Percentiles rank a stretch among this genome's conserved stretches.
These are phyloP conservation scores for Lepus timidus DNA, from an alignment of 2,113 vertebrate species.

Conservation along the genomic window DNA sequence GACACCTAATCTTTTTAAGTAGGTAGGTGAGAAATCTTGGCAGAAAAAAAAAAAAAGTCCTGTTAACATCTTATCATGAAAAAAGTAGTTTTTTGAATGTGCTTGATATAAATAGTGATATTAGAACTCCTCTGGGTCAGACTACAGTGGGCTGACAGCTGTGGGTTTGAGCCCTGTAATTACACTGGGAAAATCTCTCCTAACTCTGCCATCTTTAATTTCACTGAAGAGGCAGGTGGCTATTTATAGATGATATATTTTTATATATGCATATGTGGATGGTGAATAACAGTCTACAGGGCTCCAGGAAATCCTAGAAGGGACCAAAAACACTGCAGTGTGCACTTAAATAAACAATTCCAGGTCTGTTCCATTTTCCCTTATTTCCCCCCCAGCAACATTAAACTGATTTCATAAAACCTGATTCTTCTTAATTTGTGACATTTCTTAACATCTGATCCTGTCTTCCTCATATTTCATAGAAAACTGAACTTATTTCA, in stretches of 20 bases:
- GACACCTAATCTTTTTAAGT: constrained; percentile 61
- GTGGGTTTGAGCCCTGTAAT: constrained; percentile 72
- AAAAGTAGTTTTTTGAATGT: constrained; percentile 52
- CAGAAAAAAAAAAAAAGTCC: constrained; percentile 10
- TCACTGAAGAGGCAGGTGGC: constrained; percentile 82
- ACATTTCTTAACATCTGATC: constrained; percentile 53
- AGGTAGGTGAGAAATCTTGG: constrained; percentile 62
- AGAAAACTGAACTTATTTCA: constrained; percentile 54
- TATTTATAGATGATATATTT: constrained; percentile 85
- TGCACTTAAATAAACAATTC: constrained; percentile 52
- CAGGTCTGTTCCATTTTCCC: background rate
- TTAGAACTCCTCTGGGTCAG: constrained; percentile 63
- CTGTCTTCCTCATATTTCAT: constrained; percentile 49
- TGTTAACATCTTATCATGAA: constrained; percentile 30
- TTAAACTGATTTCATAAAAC: constrained; percentile 51
- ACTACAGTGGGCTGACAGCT: constrained; percentile 46
- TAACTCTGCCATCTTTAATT: constrained; percentile 83
- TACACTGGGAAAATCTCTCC: constrained; percentile 79
- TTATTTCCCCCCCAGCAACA: constrained; percentile 2
- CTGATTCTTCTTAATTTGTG: constrained; percentile 8
- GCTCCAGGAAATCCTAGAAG: constrained; percentile 78
- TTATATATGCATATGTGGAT: constrained; percentile 75
- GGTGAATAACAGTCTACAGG: constrained; percentile 64
- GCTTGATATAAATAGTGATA: constrained; percentile 56
- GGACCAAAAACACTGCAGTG: constrained; percentile 19